Base-by-base conservation (phyloP, 2,888 invertebrate species). In the Leptinotarsa haldemani region DNA sequence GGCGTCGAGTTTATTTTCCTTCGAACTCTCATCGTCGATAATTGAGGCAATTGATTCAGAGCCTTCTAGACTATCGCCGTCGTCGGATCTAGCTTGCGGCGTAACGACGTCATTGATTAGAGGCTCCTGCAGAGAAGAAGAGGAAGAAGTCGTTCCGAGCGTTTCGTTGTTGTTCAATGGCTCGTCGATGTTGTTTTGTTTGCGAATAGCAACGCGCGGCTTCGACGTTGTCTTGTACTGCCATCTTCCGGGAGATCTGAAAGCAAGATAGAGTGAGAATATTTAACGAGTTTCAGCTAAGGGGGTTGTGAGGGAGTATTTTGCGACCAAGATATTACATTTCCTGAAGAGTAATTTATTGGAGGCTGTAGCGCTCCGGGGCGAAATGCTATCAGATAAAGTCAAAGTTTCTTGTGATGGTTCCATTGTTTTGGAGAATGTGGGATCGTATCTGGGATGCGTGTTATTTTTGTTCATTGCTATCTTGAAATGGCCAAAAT, bases 161-260 rank as follows among this genome's bases (percentile, higher is more conserved):
- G 79, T 74, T 71, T 77, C 81, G 73, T 79, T 79, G 89, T 89
- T 76, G 83, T 88, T 89, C 78, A 86, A 85, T 30, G 88, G 88
- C 74, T 91, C 90, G 80, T 87, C 86, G 72, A 90, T 91, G 71
- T 9, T 40, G 40, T 90, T 90, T 78, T 89, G 89, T 81, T 91
- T 90, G 84, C 94, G 94, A 79, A 96, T 95, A 67, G 92, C 92
- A 12, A 96, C 93, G 85, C 95, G 91, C 4, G 96, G 96, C 86
- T 95, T 96, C 0, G 95, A 93, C 30, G 95, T 94, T 13, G 96
- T 95, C 88, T 95, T 96, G 87, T 96, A 96, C 82, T 95, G 95
- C 96, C 96, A 96, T 80, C 96, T 92, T 69, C 96, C 95, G 65
- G 94, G 94, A 16, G 95, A 90, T 64, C 95, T 82, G 77, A 52